Percentiles rank a stretch among this genome's conserved stretches.
Conservation (phyloP, 1,140 invertebrate species). For the Megalonaias nervosa region DNA sequence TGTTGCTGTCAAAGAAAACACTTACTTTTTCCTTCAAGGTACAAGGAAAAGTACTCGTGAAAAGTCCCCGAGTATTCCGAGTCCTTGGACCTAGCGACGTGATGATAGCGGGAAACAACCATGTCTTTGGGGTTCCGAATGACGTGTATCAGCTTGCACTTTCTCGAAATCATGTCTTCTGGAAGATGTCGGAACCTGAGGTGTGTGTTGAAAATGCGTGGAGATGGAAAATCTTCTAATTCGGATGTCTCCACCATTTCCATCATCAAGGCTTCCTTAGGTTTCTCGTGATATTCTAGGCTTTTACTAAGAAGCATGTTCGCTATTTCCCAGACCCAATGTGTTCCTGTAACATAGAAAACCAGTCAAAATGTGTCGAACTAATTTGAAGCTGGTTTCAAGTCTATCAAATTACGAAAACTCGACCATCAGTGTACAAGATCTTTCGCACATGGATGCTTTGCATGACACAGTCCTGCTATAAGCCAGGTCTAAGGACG, state of each 20-base stretch:
- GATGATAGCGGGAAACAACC: conserved; percentile 55
- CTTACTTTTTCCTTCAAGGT: conserved; percentile 52
- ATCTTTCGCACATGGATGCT: too few species aligned
- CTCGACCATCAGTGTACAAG: too few species aligned
- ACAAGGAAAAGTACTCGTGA: conserved; percentile 47
- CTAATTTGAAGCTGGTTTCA: too few species aligned
- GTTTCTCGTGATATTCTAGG: conserved; percentile 39
- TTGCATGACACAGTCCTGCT: too few species aligned
- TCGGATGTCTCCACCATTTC: conserved; percentile 31
- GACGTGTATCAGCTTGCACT: conserved; percentile 53
- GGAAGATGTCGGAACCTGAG: conserved; percentile 45
- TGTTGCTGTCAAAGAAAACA: too few species aligned
- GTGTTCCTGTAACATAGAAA: conserved; percentile 44
- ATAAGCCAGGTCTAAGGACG: too few species aligned
- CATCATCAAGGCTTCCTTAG: conserved; percentile 44
- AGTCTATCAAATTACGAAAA: too few species aligned
- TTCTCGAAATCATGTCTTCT: conserved; percentile 26
- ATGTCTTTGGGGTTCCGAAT: conserved; percentile 58
- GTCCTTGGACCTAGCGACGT: conserved; percentile 42
- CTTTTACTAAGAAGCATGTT: conserved; percentile 46
- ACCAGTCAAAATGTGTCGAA: too few species aligned
- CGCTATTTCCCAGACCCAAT: conserved; percentile 61
- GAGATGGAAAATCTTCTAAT: conserved; percentile 42
- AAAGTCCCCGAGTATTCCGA: conserved; percentile 44
- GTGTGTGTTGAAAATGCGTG: conserved; percentile 58